Conservation (phyloP, 2,113 vertebrate species). For the Penelope pileata region DNA sequence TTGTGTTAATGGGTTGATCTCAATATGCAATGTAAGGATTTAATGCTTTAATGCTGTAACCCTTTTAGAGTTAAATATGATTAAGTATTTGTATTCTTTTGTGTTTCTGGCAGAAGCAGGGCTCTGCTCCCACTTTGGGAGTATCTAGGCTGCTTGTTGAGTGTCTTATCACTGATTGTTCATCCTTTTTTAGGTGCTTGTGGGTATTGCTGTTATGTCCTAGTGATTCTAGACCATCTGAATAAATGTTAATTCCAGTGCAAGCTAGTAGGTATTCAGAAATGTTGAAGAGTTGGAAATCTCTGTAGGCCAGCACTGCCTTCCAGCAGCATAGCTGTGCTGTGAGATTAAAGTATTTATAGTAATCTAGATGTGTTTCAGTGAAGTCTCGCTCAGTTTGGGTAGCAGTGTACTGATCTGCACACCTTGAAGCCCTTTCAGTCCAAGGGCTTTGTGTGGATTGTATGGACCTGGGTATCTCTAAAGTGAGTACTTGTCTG, state of each 20-base stretch:
- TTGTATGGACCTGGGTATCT: background rate
- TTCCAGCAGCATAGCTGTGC: background rate
- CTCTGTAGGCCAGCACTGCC: fast-evolving
- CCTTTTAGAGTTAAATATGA: background rate
- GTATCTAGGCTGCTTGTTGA: background rate
- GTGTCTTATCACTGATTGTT: background rate
- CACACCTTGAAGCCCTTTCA: background rate
- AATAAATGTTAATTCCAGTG: background rate
- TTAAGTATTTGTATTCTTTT: background rate
- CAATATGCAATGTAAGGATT: background rate
- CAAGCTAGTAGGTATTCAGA: background rate
- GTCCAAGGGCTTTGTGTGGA: background rate
- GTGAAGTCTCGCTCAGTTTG: background rate
- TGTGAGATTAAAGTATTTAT: background rate
- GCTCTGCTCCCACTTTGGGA: background rate
- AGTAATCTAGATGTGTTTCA: background rate
- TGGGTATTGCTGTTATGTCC: background rate
- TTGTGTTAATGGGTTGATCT: background rate
- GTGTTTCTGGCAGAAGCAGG: background rate
- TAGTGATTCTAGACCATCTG: background rate
- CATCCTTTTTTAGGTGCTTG: background rate
- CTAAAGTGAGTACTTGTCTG: background rate
- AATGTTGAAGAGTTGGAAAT: background rate
- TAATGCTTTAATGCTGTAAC: background rate
- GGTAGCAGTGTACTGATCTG: background rate